Conservation (phyloP, 2,113 vertebrate genomes). For the Rallus limicola region DNA sequence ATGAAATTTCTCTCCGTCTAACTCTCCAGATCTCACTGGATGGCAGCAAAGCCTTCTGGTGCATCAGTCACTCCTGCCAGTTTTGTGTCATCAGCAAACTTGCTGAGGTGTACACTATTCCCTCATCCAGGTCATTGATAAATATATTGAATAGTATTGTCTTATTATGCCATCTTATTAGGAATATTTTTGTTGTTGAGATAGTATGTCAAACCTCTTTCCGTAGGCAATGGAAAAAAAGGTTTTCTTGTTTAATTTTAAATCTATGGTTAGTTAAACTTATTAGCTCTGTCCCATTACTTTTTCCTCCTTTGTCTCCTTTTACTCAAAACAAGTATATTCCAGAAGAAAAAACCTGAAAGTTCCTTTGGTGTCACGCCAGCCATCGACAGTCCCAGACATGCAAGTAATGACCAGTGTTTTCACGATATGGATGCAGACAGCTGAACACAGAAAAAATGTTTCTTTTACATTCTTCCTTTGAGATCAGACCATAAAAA, state of each 20-base stretch:
- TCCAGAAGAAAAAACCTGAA: neutral
- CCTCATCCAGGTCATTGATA: no score
- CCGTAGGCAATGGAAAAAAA: neutral
- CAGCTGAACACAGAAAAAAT: neutral
- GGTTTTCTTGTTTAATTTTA: neutral
- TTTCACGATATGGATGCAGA: neutral
- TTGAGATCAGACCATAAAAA: neutral
- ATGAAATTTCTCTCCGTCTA: no score
- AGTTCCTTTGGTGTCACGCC: neutral
- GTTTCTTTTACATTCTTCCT: neutral
- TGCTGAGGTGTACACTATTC: no score
- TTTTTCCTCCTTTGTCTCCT: neutral
- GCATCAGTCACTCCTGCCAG: no score
- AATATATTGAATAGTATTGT: no score
- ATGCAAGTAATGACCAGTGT: neutral
- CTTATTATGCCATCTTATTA: neutral
- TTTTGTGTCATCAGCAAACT: no score
- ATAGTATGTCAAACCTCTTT: neutral
- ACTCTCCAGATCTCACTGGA: no score
- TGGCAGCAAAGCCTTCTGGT: no score
- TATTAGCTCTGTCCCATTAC: neutral
- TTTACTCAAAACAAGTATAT: neutral
- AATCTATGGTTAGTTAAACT: neutral
- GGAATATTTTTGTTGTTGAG: neutral
- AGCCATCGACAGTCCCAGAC: neutral